Percentiles rank a stretch among this genome's conserved stretches.
These are phyloP conservation scores for Cabera pusaria DNA, from an alignment of 2,888 invertebrate genomes.

Conservation along the genomic window DNA sequence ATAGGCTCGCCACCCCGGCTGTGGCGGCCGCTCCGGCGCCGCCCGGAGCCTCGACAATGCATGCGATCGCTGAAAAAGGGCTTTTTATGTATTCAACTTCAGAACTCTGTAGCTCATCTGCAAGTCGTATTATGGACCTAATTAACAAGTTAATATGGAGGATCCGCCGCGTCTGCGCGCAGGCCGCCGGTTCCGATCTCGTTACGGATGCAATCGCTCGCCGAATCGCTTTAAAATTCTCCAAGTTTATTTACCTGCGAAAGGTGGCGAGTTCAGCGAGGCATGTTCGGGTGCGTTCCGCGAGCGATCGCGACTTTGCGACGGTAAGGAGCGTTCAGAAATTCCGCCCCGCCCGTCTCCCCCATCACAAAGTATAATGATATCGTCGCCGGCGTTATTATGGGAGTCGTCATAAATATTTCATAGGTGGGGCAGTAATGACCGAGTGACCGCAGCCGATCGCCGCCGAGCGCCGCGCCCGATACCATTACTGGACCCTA, in stretches of 20 bases:
- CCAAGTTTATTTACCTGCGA: conserved; percentile 55
- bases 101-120: conserved; percentile 90
- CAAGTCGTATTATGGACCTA: conserved; percentile 95
- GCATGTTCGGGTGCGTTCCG: conserved; percentile 47
- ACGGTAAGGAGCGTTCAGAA: conserved; percentile 81
- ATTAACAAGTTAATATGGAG: conserved; percentile 95
- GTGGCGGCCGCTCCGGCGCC: conserved; percentile 45
- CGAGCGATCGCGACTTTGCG: conserved; percentile 74
- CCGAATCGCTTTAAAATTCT: conserved; percentile 33
- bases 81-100: conserved; percentile 88
- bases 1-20: conserved; percentile 70
- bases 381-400: conserved; percentile 81
- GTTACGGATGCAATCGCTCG: conserved; percentile 30
- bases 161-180: conserved; percentile 84
- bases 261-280: conserved; percentile 47
- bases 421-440: conserved; percentile 81
- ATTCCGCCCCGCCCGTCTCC: conserved; percentile 81
- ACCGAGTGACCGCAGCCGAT: conserved; percentile 73
- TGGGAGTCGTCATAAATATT: conserved; percentile 83
- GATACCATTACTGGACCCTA: conserved; percentile 20
- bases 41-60: conserved; percentile 64
- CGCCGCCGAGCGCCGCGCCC: conserved; percentile 33
- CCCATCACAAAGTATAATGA: conserved; percentile 85
- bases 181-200: conserved; percentile 40
- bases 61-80: conserved; percentile 85